phyloP scores from a whole-genome alignment of 2,888 invertebrate genomes.

The Tanypteryx hageni region DNA sequence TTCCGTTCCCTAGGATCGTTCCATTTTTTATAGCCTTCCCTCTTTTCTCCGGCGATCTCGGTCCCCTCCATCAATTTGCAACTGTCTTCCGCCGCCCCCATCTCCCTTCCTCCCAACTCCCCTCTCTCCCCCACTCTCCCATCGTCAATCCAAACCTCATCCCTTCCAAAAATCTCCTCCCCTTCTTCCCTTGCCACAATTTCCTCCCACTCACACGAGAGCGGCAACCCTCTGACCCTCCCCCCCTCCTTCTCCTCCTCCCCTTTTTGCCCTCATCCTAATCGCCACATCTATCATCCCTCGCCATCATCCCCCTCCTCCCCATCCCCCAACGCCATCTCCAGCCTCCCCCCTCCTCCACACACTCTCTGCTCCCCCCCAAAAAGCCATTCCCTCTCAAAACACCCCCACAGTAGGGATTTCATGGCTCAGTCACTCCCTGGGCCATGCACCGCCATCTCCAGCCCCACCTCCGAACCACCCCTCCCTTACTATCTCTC shows the following conservation, averaged over 20 bases:
- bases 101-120: background rate
- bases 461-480: background rate
- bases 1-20: conserved; percentile 57
- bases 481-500: background rate
- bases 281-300: conserved; percentile 64
- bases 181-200: background rate
- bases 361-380: background rate
- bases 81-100: conserved; percentile 47
- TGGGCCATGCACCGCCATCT: background rate
- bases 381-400: conserved; percentile 49
- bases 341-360: background rate
- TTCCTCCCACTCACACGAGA: background rate
- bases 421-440: conserved; percentile 50
- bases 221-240: background rate
- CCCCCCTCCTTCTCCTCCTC: background rate
- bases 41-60: background rate
- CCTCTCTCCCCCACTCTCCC: background rate
- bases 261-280: conserved; percentile 33
- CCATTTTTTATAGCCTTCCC: conserved; percentile 56
- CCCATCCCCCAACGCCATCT: background rate
- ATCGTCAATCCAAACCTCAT: conserved; percentile 28
- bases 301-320: conserved; percentile 38
- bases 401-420: conserved; percentile 51
- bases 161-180: conserved; percentile 45
- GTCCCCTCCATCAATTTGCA: conserved; percentile 61